Base-by-base conservation (phyloP, 1,140 invertebrate species). In the Leucophenga varia region DNA sequence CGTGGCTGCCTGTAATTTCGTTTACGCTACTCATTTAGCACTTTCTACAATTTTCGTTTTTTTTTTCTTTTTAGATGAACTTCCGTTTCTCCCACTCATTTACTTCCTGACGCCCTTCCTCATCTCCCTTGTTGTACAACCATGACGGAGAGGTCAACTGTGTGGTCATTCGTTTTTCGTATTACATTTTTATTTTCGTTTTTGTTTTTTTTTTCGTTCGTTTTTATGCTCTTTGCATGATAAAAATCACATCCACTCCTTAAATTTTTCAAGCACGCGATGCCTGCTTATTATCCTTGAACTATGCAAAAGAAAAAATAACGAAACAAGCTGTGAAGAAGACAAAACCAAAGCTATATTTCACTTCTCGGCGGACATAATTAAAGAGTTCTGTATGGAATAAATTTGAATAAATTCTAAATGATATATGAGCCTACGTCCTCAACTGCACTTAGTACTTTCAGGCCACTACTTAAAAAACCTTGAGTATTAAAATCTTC, bases 181-280 rank as follows among this genome's bases (percentile, higher is more conserved):
- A n/a, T n/a, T n/a, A n/a, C n/a, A n/a, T n/a, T n/a, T n/a, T n/a
- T n/a, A n/a, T n/a, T n/a, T n/a, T n/a, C n/a, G n/a, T n/a, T n/a
- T n/a, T n/a, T n/a, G n/a, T n/a, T n/a, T n/a, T 43, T 41, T 43
- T 42, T 19, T 40, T 35, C 40, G 55, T 45, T 56, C 59, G 54
- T 59, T 63, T 72, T 65, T 57, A 64, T 61, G 59, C 64, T n/a
- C 64, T 57, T 63, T 63, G 60, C 63, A 72, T 72, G 69, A 72
- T 72, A 72, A 72, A 72, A 72, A 72, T 72, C 69, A 72, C 69
- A 72, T 67, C 61, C 69, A 72, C 69, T 72, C 69, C 69, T 64
- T 72, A 51, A 72, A 65, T 64, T 72, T n/a, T 61, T 57, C 35
- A 54, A 57, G 59, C 69, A 72, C 69, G 69, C 69, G 69, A 72